Conservation (phyloP, 2,113 vertebrate genomes). For the Spheniscus mendiculus region DNA sequence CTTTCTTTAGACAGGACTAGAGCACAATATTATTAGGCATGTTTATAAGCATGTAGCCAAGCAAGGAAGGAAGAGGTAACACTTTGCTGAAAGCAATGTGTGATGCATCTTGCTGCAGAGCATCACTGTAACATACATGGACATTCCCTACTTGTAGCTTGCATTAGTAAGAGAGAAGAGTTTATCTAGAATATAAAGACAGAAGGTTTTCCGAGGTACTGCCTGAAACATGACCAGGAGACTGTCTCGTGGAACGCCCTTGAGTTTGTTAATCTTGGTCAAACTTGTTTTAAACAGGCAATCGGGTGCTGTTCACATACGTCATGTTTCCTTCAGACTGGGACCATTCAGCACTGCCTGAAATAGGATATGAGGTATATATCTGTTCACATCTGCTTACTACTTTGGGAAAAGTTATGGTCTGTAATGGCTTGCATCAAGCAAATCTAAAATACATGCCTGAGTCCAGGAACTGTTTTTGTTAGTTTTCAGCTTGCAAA, state of each 20-base stretch:
- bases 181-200: background rate
- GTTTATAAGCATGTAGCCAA: background rate
- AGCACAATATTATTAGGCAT: background rate
- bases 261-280: background rate
- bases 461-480: background rate
- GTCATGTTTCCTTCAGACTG: background rate
- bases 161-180: background rate
- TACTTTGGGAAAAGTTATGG: background rate
- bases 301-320: background rate
- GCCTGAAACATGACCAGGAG: background rate
- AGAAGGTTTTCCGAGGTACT: background rate
- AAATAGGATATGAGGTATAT: background rate
- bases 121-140: background rate
- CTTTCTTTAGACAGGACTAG: background rate
- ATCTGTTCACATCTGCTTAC: background rate
- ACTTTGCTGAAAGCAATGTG: background rate
- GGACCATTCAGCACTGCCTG: background rate
- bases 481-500: background rate
- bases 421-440: background rate
- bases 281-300: background rate
- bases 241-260: background rate
- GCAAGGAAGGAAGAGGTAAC: background rate
- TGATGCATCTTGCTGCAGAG: background rate
- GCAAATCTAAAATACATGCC: background rate
- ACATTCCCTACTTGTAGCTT: background rate